A percentile compares a stretch with the other conserved stretches of the same genome.
Conservation (phyloP, 2,797 vertebrate genomes). For the Arctocebus calabarensis region DNA sequence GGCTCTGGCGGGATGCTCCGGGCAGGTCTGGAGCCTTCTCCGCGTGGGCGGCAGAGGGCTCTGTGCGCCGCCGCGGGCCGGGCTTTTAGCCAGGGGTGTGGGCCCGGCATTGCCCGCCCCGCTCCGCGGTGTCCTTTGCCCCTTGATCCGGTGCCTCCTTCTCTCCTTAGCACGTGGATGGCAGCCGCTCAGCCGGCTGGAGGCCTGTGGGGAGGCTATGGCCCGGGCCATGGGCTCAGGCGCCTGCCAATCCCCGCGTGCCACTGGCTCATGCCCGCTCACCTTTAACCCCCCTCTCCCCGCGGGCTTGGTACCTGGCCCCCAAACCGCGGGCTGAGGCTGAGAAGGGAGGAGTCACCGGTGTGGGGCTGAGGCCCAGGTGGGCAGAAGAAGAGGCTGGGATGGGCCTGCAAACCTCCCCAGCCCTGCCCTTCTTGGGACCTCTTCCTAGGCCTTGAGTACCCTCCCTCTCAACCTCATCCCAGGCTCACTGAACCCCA, state of each 20-base stretch:
- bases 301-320: background rate
- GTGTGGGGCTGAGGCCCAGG: background rate
- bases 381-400: background rate
- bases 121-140: conserved; percentile 75
- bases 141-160: conserved; percentile 79
- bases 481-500: background rate
- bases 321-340: background rate
- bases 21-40: background rate
- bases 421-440: background rate
- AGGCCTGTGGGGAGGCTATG: conserved; percentile 64
- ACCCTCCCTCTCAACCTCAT: background rate
- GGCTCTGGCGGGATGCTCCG: background rate
- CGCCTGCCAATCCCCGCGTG: conserved; percentile 66
- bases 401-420: background rate
- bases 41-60: conserved; percentile 34
- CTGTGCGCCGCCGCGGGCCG: background rate
- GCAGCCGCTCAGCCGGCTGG: conserved; percentile 66
- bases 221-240: background rate
- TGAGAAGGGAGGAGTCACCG: conserved; percentile 21
- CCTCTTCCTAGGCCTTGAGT: background rate
- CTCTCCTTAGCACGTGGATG: conserved; percentile 79
- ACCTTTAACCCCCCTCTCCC: conserved; percentile 66
- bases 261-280: conserved; percentile 45
- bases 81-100: conserved; percentile 68
- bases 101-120: conserved; percentile 1